Conservation (phyloP, 2,888 invertebrate species). For the Kuschelorhynchus macadamiae region DNA sequence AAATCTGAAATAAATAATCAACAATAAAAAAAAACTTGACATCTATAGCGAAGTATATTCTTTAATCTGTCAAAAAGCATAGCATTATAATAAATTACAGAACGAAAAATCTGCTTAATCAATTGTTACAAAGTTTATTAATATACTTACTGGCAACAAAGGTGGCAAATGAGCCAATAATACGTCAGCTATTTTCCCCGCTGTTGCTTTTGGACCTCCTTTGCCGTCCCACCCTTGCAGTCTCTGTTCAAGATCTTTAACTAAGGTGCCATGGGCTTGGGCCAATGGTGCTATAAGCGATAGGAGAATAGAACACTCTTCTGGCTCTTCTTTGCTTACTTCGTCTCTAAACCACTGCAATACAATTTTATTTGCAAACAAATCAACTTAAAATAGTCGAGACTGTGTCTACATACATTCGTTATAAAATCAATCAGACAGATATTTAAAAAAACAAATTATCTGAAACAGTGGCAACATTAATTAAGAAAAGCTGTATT, state of each 20-base stretch:
- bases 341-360: constrained; percentile 83
- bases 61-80: too few relatives aligned
- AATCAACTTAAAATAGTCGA: too few relatives aligned
- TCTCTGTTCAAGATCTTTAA: constrained; percentile 84
- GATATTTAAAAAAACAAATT: too few relatives aligned
- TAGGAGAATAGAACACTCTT: constrained; percentile 74
- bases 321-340: constrained; percentile 71
- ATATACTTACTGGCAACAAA: constrained; percentile 70
- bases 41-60: neutral
- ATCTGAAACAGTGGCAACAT: too few relatives aligned
- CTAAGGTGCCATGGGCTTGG: constrained; percentile 84
- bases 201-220: constrained; percentile 67
- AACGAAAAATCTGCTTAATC: too few relatives aligned
- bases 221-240: constrained; percentile 82
- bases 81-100: too few relatives aligned
- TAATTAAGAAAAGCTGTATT: too few relatives aligned
- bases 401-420: too few relatives aligned
- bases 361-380: too few relatives aligned
- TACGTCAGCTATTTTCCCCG: constrained; percentile 82
- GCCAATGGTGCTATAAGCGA: constrained; percentile 81
- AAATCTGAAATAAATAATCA: constrained; percentile 71
- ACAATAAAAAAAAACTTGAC: neutral
- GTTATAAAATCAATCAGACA: too few relatives aligned
- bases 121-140: too few relatives aligned
- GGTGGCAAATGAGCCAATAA: constrained; percentile 79